phyloP scores from a whole-genome alignment of 1,140 invertebrate species.

The Physella acuta region DNA sequence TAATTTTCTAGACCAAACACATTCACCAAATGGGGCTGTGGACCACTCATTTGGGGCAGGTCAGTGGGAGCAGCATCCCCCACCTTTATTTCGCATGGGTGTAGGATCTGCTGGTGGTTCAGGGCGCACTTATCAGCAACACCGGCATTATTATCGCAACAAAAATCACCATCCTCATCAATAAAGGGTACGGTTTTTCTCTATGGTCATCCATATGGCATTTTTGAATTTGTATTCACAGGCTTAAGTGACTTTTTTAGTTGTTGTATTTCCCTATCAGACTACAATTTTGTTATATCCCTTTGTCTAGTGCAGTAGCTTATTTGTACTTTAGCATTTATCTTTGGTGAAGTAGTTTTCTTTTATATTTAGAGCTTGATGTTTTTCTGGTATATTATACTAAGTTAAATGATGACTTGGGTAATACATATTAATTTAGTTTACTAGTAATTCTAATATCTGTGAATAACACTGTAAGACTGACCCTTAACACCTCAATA shows the following conservation, averaged over 20 bases:
- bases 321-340: too few relatives aligned
- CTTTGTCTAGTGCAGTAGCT: too few relatives aligned
- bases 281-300: too few relatives aligned
- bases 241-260: constrained; percentile 6
- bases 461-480: too few relatives aligned
- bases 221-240: constrained; percentile 14
- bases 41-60: constrained; percentile 17
- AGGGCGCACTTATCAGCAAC: neutral
- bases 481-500: too few relatives aligned
- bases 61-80: constrained; percentile 17
- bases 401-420: too few relatives aligned
- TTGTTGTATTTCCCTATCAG: neutral
- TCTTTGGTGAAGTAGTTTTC: too few relatives aligned
- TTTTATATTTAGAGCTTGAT: too few relatives aligned
- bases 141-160: constrained; percentile 9
- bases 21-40: constrained; percentile 3
- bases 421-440: too few relatives aligned
- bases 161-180: constrained; percentile 20
- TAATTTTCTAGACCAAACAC: neutral
- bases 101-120: constrained; percentile 5
- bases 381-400: too few relatives aligned
- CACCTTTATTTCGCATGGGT: constrained; percentile 15
- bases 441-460: too few relatives aligned
- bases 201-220: constrained; percentile 12
- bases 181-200: constrained; percentile 25